phyloP scores from a whole-genome alignment of 2,113 vertebrate genomes.

The Hippocampus zosterae region DNA sequence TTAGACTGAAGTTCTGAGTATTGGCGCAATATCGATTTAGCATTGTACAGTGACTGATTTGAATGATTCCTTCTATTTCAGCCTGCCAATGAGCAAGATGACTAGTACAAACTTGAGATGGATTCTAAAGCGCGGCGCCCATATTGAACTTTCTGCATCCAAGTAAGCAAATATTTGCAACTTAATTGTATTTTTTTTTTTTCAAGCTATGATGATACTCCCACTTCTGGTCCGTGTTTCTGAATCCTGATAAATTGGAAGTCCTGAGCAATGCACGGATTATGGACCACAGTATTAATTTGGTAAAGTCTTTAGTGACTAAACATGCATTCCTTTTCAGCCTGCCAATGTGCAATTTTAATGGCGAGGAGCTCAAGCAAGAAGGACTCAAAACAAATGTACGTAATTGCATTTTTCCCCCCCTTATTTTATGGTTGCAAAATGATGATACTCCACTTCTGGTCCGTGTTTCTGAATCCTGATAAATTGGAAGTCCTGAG shows the following conservation, averaged over 20 bases:
- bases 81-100: conserved; percentile 95
- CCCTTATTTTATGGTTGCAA: no score
- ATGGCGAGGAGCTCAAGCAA: conserved; percentile 92
- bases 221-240: conserved; percentile 75
- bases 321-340: no score
- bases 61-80: background rate
- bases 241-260: conserved; percentile 69
- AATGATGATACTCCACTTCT: conserved; percentile 70
- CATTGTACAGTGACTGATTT: background rate
- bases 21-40: background rate
- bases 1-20: conserved; percentile 70
- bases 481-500: conserved; percentile 72
- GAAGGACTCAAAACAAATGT: no score
- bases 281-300: background rate
- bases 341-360: no score
- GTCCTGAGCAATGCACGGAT: conserved; percentile 56
- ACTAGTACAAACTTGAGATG: conserved; percentile 91
- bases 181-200: background rate
- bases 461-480: conserved; percentile 76
- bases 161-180: conserved; percentile 67
- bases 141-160: conserved; percentile 86
- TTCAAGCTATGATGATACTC: conserved; percentile 61
- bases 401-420: no score
- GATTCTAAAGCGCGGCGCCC: conserved; percentile 92
- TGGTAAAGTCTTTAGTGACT: no score